Evolutionary conservation across 2,888 invertebrate genomes (phyloP).

Genomic region (Cheiracanthium punctorium): DNA sequence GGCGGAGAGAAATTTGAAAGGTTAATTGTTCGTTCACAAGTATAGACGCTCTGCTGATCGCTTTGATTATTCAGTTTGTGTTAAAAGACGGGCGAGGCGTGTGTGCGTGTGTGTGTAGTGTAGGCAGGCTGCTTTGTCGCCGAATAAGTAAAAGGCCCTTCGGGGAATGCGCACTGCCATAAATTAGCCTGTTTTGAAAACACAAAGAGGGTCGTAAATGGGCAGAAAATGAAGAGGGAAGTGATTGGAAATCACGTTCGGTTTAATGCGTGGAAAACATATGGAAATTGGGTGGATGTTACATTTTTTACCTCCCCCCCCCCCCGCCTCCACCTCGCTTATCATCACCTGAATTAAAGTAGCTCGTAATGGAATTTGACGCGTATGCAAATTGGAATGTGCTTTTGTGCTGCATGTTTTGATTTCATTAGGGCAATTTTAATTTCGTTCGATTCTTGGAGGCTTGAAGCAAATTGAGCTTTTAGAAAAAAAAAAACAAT

Average conservation of each 20-base stretch:
- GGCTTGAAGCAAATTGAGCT: no score
- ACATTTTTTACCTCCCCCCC: neutral
- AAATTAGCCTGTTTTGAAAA: slow-evolving; percentile 48
- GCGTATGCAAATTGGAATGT: neutral
- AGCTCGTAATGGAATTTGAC: no score
- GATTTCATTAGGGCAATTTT: neutral
- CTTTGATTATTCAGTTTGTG: slow-evolving; percentile 56
- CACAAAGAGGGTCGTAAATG: slow-evolving; percentile 25
- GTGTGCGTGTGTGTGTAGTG: slow-evolving; percentile 50
- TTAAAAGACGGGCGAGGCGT: neutral
- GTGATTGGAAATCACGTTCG: slow-evolving; percentile 4
- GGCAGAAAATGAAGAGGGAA: slow-evolving; percentile 3
- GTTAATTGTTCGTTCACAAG: slow-evolving; percentile 69
- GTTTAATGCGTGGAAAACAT: slow-evolving; percentile 10
- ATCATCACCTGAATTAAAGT: neutral
- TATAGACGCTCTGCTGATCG: slow-evolving; percentile 49
- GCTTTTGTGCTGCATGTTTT: no score
- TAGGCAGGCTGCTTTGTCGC: no score
- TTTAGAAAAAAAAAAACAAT: no score
- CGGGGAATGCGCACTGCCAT: slow-evolving; percentile 6
- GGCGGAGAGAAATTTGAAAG: slow-evolving; percentile 51
- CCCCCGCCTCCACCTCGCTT: no score
- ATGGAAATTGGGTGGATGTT: slow-evolving; percentile 7
- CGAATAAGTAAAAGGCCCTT: slow-evolving; percentile 33
- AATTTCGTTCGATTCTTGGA: no score